A percentile compares a stretch with the other conserved stretches of the same genome.
Evolutionary conservation across 2,797 vertebrate species (phyloP).

Genomic region (Hyperoplus lanceolatus): DNA sequence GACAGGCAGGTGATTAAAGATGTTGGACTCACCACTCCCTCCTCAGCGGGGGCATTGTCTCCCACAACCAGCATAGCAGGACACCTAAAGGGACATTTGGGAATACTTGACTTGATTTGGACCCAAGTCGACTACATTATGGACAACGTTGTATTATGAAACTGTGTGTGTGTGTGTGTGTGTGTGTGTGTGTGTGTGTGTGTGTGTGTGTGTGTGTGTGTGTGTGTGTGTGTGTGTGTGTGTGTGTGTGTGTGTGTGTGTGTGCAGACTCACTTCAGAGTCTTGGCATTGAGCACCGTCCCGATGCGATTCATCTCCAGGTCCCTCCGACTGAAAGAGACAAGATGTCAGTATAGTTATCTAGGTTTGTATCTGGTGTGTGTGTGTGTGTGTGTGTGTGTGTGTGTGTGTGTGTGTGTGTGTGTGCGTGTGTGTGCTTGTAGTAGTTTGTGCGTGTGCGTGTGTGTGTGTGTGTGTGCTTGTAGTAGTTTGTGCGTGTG

Average conservation of each 20-base stretch:
- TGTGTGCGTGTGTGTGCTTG: no score
- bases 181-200: neutral
- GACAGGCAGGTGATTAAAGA: neutral
- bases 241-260: no score
- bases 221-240: neutral
- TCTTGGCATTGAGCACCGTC: conserved; percentile 93
- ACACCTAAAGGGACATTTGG: conserved; percentile 83
- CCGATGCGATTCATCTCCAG: conserved; percentile 96
- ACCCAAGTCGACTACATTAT: no score
- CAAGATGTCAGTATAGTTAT: neutral
- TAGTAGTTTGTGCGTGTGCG: neutral
- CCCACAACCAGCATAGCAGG: conserved; percentile 97
- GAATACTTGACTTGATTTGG: neutral
- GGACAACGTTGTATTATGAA: neutral
- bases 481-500: neutral
- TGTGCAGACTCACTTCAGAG: conserved; percentile 88
- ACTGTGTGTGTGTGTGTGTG: neutral
- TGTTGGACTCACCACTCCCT: conserved; percentile 92
- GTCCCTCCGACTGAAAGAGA: conserved; percentile 90
- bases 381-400: neutral
- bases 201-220: neutral
- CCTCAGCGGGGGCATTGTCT: conserved; percentile 95
- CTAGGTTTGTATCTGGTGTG: neutral
- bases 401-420: conserved; percentile 8
- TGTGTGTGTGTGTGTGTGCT: neutral